Evolutionary conservation across 2,888 invertebrate genomes (phyloP).

Genomic region (Drosophila niveifrons): DNA sequence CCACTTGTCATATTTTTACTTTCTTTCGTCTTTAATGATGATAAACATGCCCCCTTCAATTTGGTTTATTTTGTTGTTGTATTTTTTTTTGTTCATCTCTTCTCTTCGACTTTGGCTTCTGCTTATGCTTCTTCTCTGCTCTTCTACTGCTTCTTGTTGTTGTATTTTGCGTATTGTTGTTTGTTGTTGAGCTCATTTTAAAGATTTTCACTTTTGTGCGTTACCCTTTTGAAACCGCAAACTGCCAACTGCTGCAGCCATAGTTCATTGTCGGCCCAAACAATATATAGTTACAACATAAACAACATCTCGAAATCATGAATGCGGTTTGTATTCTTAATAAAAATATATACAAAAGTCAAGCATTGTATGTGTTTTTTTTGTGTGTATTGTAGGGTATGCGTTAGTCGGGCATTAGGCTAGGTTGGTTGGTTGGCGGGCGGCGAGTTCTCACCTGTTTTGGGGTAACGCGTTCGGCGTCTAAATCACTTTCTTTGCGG

Average conservation of each 20-base stretch:
- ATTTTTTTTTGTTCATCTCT: not conserved
- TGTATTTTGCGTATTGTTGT: constrained; percentile 41
- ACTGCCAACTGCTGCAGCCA: constrained; percentile 18
- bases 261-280: not conserved
- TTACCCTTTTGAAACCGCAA: constrained; percentile 39
- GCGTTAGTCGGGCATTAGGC: constrained; percentile 25
- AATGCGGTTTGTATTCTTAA: constrained; percentile 5
- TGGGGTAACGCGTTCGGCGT: constrained; percentile 14
- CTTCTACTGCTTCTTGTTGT: constrained; percentile 18
- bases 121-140: constrained; percentile 20
- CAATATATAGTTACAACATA: constrained; percentile 16
- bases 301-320: constrained; percentile 22
- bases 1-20: constrained; percentile 75
- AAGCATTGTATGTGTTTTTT: not conserved
- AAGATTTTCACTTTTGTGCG: constrained; percentile 68
- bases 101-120: not conserved
- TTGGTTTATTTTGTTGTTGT: constrained; percentile 2
- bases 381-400: constrained; percentile 41
- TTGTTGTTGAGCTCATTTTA: constrained; percentile 29
- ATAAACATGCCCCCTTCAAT: constrained; percentile 39
- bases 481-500: constrained; percentile 70
- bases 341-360: not conserved
- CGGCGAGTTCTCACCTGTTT: constrained; percentile 52
- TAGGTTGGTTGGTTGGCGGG: not conserved
- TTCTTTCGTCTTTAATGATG: constrained; percentile 71